Evolutionary conservation across 2,113 vertebrate genomes (phyloP).

Genomic region (Vombatus ursinus): DNA sequence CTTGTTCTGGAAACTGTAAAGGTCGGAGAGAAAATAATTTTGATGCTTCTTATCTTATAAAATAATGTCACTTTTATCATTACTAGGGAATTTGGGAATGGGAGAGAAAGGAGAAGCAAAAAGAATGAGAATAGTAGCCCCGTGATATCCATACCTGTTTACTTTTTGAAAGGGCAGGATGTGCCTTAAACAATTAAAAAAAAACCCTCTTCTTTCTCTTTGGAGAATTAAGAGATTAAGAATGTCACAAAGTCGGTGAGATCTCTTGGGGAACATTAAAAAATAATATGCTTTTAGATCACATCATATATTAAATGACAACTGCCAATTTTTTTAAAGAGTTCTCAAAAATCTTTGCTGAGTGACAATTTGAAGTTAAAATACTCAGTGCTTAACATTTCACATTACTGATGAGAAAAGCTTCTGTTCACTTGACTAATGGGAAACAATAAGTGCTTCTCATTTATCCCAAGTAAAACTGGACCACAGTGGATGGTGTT

Average conservation of each 20-base stretch:
- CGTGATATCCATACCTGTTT: conserved; percentile 70
- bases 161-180: conserved; percentile 71
- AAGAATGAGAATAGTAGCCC: conserved; percentile 78
- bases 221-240: conserved; percentile 86
- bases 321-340: conserved; percentile 84
- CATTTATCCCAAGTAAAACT: conserved; percentile 63
- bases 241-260: conserved; percentile 85
- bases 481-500: conserved; percentile 51
- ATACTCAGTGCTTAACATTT: conserved; percentile 82
- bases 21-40: conserved; percentile 86
- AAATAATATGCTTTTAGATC: conserved; percentile 87
- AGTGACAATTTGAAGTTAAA: conserved; percentile 85
- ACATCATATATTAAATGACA: conserved; percentile 85
- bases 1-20: conserved; percentile 83
- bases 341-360: conserved; percentile 83
- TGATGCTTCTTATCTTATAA: conserved; percentile 85
- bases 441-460: conserved; percentile 75
- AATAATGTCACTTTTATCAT: conserved; percentile 85
- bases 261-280: conserved; percentile 85
- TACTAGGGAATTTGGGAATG: conserved; percentile 81
- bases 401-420: conserved; percentile 80
- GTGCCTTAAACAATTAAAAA: conserved; percentile 69
- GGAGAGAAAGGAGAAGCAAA: conserved; percentile 79
- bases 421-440: conserved; percentile 72
- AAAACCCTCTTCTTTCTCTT: conserved; percentile 81